A percentile compares a stretch with the other conserved stretches of the same genome.
phyloP scores from a whole-genome alignment of 1,140 invertebrate genomes.

The Bombus cullumanus region DNA sequence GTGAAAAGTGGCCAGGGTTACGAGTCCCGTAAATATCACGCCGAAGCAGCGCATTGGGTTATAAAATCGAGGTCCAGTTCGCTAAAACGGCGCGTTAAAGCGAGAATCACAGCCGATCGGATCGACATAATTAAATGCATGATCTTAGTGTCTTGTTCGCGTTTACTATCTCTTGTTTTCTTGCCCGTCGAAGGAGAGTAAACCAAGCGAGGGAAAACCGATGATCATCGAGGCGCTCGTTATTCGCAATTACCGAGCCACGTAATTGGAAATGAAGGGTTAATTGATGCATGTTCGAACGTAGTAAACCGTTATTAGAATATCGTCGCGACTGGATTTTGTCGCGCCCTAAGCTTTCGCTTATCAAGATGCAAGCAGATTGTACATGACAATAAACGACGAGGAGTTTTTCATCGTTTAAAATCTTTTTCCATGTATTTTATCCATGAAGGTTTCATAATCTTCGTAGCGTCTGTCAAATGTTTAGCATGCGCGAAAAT shows the following conservation, averaged over 20 bases:
- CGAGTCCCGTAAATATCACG: conserved; percentile 33
- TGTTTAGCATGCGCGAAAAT: background rate
- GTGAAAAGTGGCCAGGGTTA: conserved; percentile 20
- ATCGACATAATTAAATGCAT: conserved; percentile 8
- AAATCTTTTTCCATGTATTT: background rate
- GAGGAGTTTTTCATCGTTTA: background rate
- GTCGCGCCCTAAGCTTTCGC: background rate
- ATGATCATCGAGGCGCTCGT: conserved; percentile 6
- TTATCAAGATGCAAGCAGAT: background rate
- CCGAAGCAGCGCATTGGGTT: background rate
- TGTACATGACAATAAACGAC: background rate
- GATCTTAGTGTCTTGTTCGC: background rate
- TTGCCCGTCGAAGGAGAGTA: background rate
- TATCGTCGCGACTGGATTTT: background rate
- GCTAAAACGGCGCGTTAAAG: background rate
- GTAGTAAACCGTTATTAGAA: conserved; percentile 15
- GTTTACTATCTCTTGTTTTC: too few species aligned
- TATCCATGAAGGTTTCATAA: background rate
- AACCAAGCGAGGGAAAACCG: background rate
- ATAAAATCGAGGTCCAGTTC: conserved; percentile 8
- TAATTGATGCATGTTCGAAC: conserved; percentile 6
- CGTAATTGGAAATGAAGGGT: conserved; percentile 19
- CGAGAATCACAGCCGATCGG: background rate
- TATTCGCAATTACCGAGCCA: conserved; percentile 15
- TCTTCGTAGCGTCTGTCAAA: background rate